Conservation (phyloP, 2,113 vertebrate species). For the Accipiter virgatus region DNA sequence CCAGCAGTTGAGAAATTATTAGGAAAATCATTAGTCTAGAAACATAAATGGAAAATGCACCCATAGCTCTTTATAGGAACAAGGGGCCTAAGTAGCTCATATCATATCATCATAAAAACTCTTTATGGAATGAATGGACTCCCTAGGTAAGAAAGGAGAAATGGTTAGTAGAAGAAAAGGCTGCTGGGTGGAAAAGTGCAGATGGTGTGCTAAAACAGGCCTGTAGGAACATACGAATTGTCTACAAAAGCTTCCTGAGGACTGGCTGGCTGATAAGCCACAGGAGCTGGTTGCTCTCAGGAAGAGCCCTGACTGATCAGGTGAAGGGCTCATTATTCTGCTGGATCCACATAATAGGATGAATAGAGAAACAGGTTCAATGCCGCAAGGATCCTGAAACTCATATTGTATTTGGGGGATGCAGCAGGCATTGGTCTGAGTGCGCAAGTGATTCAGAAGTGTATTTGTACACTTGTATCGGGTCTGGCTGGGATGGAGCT, state of each 20-base stretch:
- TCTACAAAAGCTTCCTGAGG: background rate
- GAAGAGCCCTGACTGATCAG: background rate
- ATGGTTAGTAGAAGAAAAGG: background rate
- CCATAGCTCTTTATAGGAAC: background rate
- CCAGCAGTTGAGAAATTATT: background rate
- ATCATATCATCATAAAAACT: background rate
- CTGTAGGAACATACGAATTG: background rate
- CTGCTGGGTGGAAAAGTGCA: background rate
- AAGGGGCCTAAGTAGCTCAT: background rate
- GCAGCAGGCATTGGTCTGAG: background rate
- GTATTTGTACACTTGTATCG: background rate
- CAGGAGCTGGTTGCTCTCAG: background rate
- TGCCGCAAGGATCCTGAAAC: background rate
- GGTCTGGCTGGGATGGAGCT: background rate
- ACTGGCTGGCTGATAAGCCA: background rate
- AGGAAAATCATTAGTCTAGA: background rate
- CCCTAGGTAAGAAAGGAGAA: background rate
- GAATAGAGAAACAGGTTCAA: background rate
- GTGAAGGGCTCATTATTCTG: background rate
- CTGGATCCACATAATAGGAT: background rate
- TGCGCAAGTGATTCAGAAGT: background rate
- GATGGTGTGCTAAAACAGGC: background rate
- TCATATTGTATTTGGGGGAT: background rate
- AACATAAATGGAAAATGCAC: background rate
- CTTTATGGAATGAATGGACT: background rate